Percentiles rank a stretch among this genome's conserved stretches.
These are phyloP conservation scores for Pelagia noctiluca DNA, from an alignment of 30 jellyfish, hydroid and myxozoan genomes.

Conservation along the genomic window DNA sequence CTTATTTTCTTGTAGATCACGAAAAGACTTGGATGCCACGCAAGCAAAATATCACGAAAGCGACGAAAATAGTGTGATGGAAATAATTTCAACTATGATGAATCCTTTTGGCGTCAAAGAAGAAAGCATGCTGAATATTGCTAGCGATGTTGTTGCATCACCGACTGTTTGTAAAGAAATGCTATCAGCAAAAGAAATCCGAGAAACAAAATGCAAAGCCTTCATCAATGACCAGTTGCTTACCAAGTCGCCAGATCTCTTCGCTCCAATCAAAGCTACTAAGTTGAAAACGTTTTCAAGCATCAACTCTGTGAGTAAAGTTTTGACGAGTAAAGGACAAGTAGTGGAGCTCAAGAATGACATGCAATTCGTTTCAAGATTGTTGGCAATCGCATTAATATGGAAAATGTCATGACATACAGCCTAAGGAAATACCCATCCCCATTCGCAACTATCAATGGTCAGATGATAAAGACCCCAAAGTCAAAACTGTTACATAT, in stretches of 20 bases:
- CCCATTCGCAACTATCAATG: conserved; percentile 4
- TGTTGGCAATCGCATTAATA: not conserved
- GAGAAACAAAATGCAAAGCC: conserved; percentile 31
- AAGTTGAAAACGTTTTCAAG: conserved; percentile 37
- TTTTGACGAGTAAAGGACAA: not conserved
- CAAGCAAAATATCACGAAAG: conserved; percentile 20
- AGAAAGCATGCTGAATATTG: conserved; percentile 6
- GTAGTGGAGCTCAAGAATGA: not conserved
- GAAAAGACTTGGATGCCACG: conserved; percentile 43
- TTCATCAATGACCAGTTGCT: conserved; percentile 33
- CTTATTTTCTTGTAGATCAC: conserved; percentile 12
- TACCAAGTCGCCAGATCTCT: conserved; percentile 41
- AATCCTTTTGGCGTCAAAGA: conserved; percentile 36
- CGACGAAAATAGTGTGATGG: conserved; percentile 3
- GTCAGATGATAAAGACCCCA: not conserved
- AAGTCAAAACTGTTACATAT: not conserved
- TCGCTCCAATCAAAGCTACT: conserved; percentile 33
- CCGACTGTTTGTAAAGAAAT: conserved; percentile 14
- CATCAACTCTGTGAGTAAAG: conserved; percentile 3
- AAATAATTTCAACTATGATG: conserved; percentile 37
- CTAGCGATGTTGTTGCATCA: conserved; percentile 62
- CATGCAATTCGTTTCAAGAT: not conserved
- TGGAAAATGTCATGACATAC: not conserved
- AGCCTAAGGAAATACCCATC: conserved; percentile 1
- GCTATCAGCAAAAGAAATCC: conserved; percentile 26